Evolutionary conservation across 2,113 vertebrate species (phyloP), one percentile per base, ranked within the genome.

Genomic region (Sinosuthora webbiana): DNA sequence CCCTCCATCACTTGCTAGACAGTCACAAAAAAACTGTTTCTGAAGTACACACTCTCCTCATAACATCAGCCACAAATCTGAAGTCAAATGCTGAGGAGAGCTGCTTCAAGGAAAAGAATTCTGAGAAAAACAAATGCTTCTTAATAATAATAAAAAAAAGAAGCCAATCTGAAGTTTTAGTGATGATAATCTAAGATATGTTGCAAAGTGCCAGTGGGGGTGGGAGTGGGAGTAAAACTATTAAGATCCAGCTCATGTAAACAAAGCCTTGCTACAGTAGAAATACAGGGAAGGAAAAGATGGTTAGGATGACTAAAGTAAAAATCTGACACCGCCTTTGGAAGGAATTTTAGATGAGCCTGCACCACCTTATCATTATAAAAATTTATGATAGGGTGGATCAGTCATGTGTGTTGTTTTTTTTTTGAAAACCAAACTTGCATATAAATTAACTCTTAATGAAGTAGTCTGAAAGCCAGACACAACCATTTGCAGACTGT

Each of bases 371-470:
- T 86, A 92, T 94, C 93, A 95, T 94, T 94, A 96, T 73, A 95
- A 96, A 82, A 96, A 95, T 94, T 95, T 97, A 97, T 94, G 94
- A 96, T 90, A 95, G 96, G 91, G 96, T 90, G 91, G 89, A 94
- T 95, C 97, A 95, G 75, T 89, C 92, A 92, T 89, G 69, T 69
- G 90, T 85, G 78, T 81, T 96, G 85, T 47, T 93, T 91, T 93
- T 91, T 93, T 93, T 93, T 92, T 64, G 57, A 83, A 97, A 97
- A 88, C 77, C 79, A 95, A 65, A 89, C 57, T 50, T 90, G 93
- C 92, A 97, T 93, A 91, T 67, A 96, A 97, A 96, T 90, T 83
- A 97, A 96, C 70, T 96, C 67, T 70, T 96, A 96, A 96, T 87
- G 69, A 96, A 84, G 84, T 16, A 92, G 86, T 92, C 87, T 95